These are phyloP conservation scores for Euphonia xanthogaster DNA, from an alignment of 2,797 vertebrate species.

Conservation along the genomic window DNA sequence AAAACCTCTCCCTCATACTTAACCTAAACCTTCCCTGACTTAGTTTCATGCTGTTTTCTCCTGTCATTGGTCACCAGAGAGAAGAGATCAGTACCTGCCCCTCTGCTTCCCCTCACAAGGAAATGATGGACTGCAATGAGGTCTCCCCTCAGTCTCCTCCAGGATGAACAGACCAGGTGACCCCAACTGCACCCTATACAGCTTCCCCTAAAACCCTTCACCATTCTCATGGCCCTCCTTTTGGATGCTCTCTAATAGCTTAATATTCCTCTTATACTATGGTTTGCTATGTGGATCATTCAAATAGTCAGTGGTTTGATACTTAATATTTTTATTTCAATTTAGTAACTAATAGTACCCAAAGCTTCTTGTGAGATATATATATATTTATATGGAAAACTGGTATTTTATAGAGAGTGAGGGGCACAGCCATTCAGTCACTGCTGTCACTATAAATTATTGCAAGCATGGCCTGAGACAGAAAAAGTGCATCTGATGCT, in stretches of 20 bases:
- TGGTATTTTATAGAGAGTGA: background rate
- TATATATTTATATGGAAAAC: background rate
- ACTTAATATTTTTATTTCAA: background rate
- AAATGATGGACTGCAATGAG: background rate
- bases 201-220: background rate
- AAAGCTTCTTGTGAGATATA: background rate
- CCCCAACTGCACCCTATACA: background rate
- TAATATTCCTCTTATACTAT: background rate
- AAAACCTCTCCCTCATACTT: background rate
- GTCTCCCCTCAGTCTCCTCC: background rate
- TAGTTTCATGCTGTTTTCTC: background rate
- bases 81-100: background rate
- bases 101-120: background rate
- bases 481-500: slow-evolving; percentile 35
- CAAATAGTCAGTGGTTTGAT: background rate
- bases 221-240: background rate
- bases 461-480: background rate
- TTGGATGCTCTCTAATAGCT: background rate
- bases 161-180: background rate
- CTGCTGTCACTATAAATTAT: slow-evolving; percentile 49
- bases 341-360: background rate
- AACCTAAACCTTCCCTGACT: background rate
- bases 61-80: background rate
- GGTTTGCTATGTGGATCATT: background rate
- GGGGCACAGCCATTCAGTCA: background rate